These are phyloP conservation scores for Brienomyrus brachyistius DNA, from an alignment of 2,113 vertebrate species.

Conservation along the genomic window DNA sequence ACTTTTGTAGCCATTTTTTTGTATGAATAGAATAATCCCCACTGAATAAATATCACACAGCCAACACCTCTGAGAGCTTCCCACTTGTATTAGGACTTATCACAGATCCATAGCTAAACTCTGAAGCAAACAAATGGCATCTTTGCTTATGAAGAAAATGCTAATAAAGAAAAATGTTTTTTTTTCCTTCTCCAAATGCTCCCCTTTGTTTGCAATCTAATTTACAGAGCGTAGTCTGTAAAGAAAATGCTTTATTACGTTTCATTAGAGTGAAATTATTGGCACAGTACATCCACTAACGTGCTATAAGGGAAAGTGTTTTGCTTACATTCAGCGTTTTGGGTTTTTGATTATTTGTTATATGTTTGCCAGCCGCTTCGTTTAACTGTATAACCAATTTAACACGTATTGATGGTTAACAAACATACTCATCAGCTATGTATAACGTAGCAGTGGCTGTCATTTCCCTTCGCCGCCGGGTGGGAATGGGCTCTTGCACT, in stretches of 20 bases:
- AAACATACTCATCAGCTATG: background rate
- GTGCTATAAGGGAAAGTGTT: background rate
- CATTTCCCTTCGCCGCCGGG: background rate
- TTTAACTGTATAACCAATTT: background rate
- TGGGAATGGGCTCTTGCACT: constrained; percentile 20
- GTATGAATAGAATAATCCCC: background rate
- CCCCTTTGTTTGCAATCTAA: background rate
- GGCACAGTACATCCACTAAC: background rate
- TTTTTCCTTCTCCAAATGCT: background rate
- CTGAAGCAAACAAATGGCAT: background rate
- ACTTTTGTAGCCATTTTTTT: background rate
- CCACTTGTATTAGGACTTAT: background rate
- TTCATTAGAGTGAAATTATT: background rate
- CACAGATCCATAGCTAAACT: background rate
- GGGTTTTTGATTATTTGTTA: background rate
- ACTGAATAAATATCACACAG: background rate
- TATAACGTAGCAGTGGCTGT: constrained; percentile 13
- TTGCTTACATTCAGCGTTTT: background rate
- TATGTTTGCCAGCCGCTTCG: background rate
- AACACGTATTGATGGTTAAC: background rate
- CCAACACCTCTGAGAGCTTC: background rate
- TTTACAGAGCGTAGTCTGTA: background rate
- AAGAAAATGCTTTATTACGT: background rate
- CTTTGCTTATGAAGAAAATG: background rate
- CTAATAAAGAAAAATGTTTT: background rate